A percentile compares a stretch with the other conserved stretches of the same genome.
Conservation (phyloP, 2,797 vertebrate species). For the Argya squamiceps region DNA sequence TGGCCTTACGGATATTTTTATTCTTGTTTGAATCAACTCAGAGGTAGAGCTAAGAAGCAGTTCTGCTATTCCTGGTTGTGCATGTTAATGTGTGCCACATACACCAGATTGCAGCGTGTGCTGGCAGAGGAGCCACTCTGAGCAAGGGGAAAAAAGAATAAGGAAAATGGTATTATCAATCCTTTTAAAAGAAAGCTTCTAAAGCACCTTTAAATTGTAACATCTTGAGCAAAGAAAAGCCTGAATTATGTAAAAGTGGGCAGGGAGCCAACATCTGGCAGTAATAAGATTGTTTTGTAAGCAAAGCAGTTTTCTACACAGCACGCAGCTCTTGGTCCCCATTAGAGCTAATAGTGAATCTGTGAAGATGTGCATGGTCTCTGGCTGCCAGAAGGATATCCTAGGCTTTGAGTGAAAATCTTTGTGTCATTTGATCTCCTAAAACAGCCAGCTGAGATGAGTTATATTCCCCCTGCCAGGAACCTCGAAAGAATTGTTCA, state of each 20-base stretch:
- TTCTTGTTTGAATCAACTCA: conserved; percentile 12
- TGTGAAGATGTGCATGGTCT: conserved; percentile 62
- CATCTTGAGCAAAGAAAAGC: conserved; percentile 71
- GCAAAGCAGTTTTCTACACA: conserved; percentile 70
- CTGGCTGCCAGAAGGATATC: conserved; percentile 67
- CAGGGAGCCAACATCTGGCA: conserved; percentile 79
- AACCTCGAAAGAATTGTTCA: conserved; percentile 68
- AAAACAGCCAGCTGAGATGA: conserved; percentile 72
- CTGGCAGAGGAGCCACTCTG: neutral
- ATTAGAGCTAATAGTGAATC: conserved; percentile 43
- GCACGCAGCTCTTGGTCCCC: conserved; percentile 37
- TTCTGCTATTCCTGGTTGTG: neutral
- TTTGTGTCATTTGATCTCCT: conserved; percentile 69
- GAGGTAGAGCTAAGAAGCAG: neutral
- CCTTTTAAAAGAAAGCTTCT: conserved; percentile 73
- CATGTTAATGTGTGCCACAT: neutral
- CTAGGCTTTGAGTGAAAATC: conserved; percentile 40
- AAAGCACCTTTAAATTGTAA: conserved; percentile 74
- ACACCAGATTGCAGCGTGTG: neutral
- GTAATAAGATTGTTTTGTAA: conserved; percentile 76
- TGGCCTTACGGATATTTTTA: neutral
- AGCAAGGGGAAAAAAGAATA: neutral
- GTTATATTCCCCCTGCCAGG: conserved; percentile 63
- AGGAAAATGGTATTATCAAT: conserved; percentile 25
- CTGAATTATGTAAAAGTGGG: conserved; percentile 74